Conservation (phyloP, 2,888 invertebrate genomes). For the Caenorhabditis panamensis region DNA sequence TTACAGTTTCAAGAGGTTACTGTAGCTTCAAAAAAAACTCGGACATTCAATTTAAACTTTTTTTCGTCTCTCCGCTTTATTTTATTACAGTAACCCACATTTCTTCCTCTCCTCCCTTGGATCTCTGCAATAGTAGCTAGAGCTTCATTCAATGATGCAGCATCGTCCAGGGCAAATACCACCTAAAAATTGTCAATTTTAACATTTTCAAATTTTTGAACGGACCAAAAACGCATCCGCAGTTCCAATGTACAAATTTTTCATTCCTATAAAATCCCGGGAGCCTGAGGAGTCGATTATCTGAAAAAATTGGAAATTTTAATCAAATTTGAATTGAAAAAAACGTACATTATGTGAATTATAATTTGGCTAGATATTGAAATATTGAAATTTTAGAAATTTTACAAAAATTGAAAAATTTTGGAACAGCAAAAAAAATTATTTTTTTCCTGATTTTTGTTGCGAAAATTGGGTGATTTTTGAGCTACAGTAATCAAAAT, state of each 20-base stretch:
- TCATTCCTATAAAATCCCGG: slow-evolving; percentile 80
- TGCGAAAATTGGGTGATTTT: too few species aligned
- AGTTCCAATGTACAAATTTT: slow-evolving; percentile 77
- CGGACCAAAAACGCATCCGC: slow-evolving; percentile 79
- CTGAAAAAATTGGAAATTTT: slow-evolving; percentile 33
- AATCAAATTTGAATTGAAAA: neutral
- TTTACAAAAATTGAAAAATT: too few species aligned
- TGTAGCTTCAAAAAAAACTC: too few species aligned
- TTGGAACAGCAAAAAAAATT: too few species aligned
- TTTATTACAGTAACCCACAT: slow-evolving; percentile 65
- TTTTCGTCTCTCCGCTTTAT: too few species aligned
- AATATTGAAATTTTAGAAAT: too few species aligned
- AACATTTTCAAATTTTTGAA: neutral
- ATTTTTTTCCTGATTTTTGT: too few species aligned
- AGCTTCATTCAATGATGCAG: slow-evolving; percentile 74
- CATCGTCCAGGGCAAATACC: slow-evolving; percentile 75
- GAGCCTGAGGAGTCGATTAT: slow-evolving; percentile 80
- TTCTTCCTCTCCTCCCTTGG: slow-evolving; percentile 59
- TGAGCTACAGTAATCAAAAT: too few species aligned
- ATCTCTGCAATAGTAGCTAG: slow-evolving; percentile 73
- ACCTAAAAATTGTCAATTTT: slow-evolving; percentile 59
- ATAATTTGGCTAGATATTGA: too few species aligned
- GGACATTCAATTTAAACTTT: too few species aligned
- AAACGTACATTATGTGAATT: too few species aligned
- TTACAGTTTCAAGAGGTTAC: too few species aligned